Evolutionary conservation across 2,797 vertebrate species (phyloP).

Genomic region (Anolis apletophallus): DNA sequence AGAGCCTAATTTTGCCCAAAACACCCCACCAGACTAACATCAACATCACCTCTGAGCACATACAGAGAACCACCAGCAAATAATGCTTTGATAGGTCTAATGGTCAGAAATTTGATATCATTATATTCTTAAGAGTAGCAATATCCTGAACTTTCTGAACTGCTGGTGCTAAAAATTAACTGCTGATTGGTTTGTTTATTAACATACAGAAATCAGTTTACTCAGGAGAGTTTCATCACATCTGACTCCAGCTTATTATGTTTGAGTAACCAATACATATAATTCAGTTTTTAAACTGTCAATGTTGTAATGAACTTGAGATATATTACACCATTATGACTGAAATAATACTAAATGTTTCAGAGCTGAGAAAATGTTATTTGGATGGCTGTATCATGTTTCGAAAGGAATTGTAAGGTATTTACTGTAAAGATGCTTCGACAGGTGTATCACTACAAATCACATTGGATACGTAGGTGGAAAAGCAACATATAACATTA

Average conservation of each 20-base stretch:
- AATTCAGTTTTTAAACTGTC: background rate
- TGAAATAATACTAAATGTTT: background rate
- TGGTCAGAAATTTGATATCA: too few species aligned
- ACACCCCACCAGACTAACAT: too few species aligned
- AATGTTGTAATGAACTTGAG: background rate
- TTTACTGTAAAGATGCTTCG: background rate
- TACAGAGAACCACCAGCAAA: too few species aligned
- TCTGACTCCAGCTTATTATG: background rate
- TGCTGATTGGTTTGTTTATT: too few species aligned
- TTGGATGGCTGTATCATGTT: background rate
- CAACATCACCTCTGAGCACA: too few species aligned
- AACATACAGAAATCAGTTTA: too few species aligned
- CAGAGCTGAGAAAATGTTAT: too few species aligned
- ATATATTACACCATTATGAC: background rate
- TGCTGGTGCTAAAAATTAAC: too few species aligned
- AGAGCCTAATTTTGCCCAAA: background rate
- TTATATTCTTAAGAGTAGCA: too few species aligned
- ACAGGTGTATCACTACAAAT: background rate
- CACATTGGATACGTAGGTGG: background rate
- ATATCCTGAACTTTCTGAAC: too few species aligned
- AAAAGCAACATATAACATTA: slow-evolving; percentile 2
- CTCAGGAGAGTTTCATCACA: background rate
- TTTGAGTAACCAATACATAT: background rate
- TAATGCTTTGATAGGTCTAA: too few species aligned
- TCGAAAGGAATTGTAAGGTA: background rate